Base-by-base conservation (phyloP, 2,888 invertebrate species). In the Nomada ferruginata region DNA sequence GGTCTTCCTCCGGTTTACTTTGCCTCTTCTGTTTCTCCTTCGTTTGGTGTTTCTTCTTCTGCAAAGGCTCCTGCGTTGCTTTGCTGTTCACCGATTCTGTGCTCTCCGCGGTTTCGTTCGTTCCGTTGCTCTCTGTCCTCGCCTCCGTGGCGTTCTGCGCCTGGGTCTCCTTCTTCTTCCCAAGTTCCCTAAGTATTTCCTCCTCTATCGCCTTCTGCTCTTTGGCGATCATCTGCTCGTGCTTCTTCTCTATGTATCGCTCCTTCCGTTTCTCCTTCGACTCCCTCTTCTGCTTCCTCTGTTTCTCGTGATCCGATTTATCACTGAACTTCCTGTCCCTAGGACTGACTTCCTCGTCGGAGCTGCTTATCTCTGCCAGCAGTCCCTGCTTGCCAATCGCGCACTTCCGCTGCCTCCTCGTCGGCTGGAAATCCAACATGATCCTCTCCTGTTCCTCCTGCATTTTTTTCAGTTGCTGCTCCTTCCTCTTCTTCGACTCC, bases 331-430 rank as follows among this genome's bases (percentile, higher is more conserved):
- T 84, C 57, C 66, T 86, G 11, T 91, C 91, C 5, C 80, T 85
- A 1, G 83, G 44, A 64, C 84, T 90, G 0, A 83, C 76, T 20
- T 93, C 93, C 5, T 93, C 93, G 23, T 93, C 93, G 0, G 93
- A 93, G 65, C 93, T 93, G 68, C 93, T 93, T 71, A 96, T 96
- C 91, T 97, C 97, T 0, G 96, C 96, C 73, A 97, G 92, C 64
- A 97, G 95, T 87, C 97, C 97, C 86, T 97, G 96, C 88, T 97
- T 96, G 55, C 97, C 97, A 44, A 97, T 96, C 0, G 97, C 96
- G 89, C 97, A 97, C 90, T 97, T 96, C 74, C 97, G 95, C 87
- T 97, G 96, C 29, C 93, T 88, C 9, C 93, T 90, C 5, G 92
- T 92, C 0, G 93, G 90, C 69, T 92, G 93, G 1, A 92, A 89